Conservation (phyloP, 2,113 vertebrate species). For the Melanotaenia duboulayi region DNA sequence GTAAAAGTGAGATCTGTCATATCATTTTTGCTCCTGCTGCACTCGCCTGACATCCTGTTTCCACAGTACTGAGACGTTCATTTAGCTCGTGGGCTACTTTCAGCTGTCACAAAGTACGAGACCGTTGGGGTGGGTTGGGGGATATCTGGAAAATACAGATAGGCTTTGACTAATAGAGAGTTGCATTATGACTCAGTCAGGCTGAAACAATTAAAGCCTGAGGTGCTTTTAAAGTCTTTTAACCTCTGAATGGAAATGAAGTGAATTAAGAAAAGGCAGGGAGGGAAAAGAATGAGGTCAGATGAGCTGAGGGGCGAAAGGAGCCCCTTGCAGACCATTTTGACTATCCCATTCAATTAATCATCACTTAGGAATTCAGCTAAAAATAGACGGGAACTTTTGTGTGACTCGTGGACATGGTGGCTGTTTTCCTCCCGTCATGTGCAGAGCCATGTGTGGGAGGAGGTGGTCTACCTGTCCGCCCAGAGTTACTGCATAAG, state of each 20-base stretch:
- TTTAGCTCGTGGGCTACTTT: constrained; percentile 63
- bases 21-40: constrained; percentile 43
- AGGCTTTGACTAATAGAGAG: constrained; percentile 66
- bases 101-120: constrained; percentile 51
- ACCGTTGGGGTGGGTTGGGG: constrained; percentile 39
- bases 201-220: constrained; percentile 72
- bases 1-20: constrained; percentile 53
- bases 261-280: constrained; percentile 52
- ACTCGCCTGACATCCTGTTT: constrained; percentile 52
- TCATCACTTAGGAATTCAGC: constrained; percentile 51
- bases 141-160: constrained; percentile 64
- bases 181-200: constrained; percentile 71
- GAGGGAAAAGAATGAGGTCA: constrained; percentile 65
- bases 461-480: constrained; percentile 35
- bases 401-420: constrained; percentile 14
- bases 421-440: constrained; percentile 8
- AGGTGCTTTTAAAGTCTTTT: constrained; percentile 79
- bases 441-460: background rate
- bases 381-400: constrained; percentile 63
- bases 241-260: constrained; percentile 71
- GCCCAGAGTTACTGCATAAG: constrained; percentile 19
- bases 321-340: constrained; percentile 31
- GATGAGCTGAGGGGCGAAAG: constrained; percentile 39
- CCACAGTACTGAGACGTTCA: constrained; percentile 42
- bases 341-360: constrained; percentile 67